Base-by-base conservation (phyloP, 2,797 vertebrate genomes). In the Eulemur coronatus region DNA sequence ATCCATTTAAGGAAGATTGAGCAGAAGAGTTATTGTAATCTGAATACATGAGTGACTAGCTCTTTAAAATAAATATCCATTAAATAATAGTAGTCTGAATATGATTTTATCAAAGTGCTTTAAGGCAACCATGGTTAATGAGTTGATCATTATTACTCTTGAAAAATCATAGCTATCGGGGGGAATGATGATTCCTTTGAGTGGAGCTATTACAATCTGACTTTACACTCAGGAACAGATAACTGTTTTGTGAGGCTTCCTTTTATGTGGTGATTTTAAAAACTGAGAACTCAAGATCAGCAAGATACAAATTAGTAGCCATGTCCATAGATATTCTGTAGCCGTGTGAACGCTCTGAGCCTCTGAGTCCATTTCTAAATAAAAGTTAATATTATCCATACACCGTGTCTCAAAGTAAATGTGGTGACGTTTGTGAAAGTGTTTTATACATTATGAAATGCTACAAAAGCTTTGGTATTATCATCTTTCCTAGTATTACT, bases 1-100 rank as follows among this genome's bases (percentile, higher is more conserved):
- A 90, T 30, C 63, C 41, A 79, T 89, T 86, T 75, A 72, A 96
- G 79, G 38, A 75, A 86, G n/a, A 92, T 26, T 14, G 78, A 91
- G 46, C 67, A 89, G 87, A 94, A 75, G 33, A 59, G 72, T 93
- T 84, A 72, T 86, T 96, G 50, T 80, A 79, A 43, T 86, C 46
- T 89, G 73, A 96, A 89, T 88, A 73, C 28, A 70, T 12, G 50
- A 91, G 26, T 72, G 59, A 82, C 57, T 80, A 67, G 81, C 59
- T 87, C 93, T 94, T 96, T 96, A 97, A 96, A 96, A 86, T 94
- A 96, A 91, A 95, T 75, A 86, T 85, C 78, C 73, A 94, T 78
- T 97, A 96, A 97, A 82, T 92, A 96, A 94, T 69, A 96, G 55
- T 63, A 91, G 28, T 65, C 69, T 89, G 65, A 67, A 28, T 7